Percentiles rank a stretch among this genome's conserved stretches.
Conservation (phyloP, 2,797 vertebrate genomes). For the Poecilia velifera region DNA sequence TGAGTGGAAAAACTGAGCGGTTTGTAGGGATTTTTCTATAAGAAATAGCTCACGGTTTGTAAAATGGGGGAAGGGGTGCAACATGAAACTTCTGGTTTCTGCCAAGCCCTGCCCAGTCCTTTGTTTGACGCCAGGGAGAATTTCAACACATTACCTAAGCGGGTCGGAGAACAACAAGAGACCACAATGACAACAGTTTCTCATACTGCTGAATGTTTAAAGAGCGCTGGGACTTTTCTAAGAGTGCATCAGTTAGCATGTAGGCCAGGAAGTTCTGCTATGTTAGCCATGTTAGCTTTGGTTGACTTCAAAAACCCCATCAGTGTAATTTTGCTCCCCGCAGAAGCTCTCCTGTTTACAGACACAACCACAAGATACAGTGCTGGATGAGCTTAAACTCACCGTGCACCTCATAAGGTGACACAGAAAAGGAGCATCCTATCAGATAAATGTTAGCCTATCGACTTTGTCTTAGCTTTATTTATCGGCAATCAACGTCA, state of each 20-base stretch:
- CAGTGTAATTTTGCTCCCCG: not conserved
- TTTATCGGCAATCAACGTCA: not conserved
- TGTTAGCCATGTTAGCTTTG: conserved; percentile 38
- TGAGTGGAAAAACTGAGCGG: conserved; percentile 22
- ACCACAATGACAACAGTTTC: not conserved
- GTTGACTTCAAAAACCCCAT: conserved; percentile 6
- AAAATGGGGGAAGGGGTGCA: conserved; percentile 72
- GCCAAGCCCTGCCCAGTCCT: conserved; percentile 62
- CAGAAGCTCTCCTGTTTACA: conserved; percentile 23
- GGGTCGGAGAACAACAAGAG: not conserved
- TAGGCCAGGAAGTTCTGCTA: conserved; percentile 59
- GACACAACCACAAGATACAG: conserved; percentile 1
- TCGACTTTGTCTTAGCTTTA: conserved; percentile 28
- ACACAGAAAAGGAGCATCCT: conserved; percentile 16
- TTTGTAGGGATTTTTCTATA: conserved; percentile 16
- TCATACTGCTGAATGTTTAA: conserved; percentile 5
- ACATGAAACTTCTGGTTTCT: conserved; percentile 62
- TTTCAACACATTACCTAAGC: conserved; percentile 20
- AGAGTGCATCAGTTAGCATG: conserved; percentile 7
- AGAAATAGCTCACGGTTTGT: conserved; percentile 36
- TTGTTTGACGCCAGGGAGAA: conserved; percentile 55
- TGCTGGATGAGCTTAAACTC: conserved; percentile 37
- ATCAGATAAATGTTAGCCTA: conserved; percentile 42
- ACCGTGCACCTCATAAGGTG: conserved; percentile 32
- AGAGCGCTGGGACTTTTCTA: conserved; percentile 2